Evolutionary conservation across 2,113 vertebrate species (phyloP), one percentile per base, ranked within the genome.

Genomic region (Pterocles gutturalis): DNA sequence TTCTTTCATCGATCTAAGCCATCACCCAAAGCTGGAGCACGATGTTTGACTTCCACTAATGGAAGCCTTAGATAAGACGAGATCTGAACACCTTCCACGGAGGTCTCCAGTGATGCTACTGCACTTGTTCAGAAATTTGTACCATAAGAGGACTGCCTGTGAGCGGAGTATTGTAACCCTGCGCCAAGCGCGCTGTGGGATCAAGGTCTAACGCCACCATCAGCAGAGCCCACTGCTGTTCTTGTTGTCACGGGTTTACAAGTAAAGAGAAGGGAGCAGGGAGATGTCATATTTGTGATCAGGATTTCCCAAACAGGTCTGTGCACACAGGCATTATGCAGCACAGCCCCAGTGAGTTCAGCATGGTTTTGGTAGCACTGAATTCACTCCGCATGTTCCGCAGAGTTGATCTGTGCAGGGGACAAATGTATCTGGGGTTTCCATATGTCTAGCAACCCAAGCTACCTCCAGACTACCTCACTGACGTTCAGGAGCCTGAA

Each of bases 1-100:
- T 96, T 93, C 73, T 90, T 95, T 93, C 92, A 95, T 97, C 89
- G 87, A 45, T 96, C 80, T 91, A 87, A 96, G 89, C 89, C 95
- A 93, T 66, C 61, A 82, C 86, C 69, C 55, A 87, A 81, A 53
- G 76, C 86, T 19, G 4, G 53, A 84, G 65, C 17, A 34, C 58
- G 80, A 57, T 71, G 57, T 89, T 95, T 81, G 85, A 94, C 76
- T 96, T 95, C 69, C 48, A 79, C 60, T 61, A 5, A 61, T 55
- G 66, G 57, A 81, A 93, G 45, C 7, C 14, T 60, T 18, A 29
- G 64, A 11, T 48, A 48, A 69, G 36, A 36, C 0, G 8, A 83
- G 67, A 81, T 28, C 13, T 65, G 38, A 89, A 62, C 76, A n/a
- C 34, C 29, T 26, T 88, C 58, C 36, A 24, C 34, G 60, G 45